Evolutionary conservation across 2,888 invertebrate species (phyloP).

Genomic region (Eudemis profundana): DNA sequence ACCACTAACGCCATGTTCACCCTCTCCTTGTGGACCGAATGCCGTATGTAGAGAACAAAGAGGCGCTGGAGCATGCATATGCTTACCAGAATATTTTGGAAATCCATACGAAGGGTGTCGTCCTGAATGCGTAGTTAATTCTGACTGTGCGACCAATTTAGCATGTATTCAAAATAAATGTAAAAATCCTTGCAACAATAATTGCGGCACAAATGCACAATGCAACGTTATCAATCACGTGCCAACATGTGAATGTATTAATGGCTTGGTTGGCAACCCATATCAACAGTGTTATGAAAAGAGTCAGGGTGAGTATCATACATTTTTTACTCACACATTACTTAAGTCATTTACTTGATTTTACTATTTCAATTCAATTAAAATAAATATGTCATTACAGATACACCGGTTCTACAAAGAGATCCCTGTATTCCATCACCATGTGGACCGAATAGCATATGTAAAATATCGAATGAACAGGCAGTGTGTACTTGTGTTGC

Average conservation of each 20-base stretch:
- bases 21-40: constrained; percentile 90
- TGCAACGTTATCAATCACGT: constrained; percentile 90
- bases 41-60: constrained; percentile 89
- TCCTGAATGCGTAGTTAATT: constrained; percentile 90
- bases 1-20: constrained; percentile 86
- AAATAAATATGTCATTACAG: constrained; percentile 55
- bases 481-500: constrained; percentile 89
- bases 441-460: constrained; percentile 91
- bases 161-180: constrained; percentile 91
- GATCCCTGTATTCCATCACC: constrained; percentile 90
- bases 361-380: no score
- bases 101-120: constrained; percentile 92
- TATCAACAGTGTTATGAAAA: constrained; percentile 83
- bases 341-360: no score
- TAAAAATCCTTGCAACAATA: constrained; percentile 89
- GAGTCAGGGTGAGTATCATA: constrained; percentile 61
- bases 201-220: constrained; percentile 90
- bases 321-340: not conserved
- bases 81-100: constrained; percentile 88
- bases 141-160: constrained; percentile 89
- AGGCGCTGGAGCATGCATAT: constrained; percentile 89
- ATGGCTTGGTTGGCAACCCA: constrained; percentile 87
- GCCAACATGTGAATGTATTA: constrained; percentile 88
- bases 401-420: constrained; percentile 62
- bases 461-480: constrained; percentile 88